Conservation (phyloP, 1,140 invertebrate species). For the Sitodiplosis mosellana region DNA sequence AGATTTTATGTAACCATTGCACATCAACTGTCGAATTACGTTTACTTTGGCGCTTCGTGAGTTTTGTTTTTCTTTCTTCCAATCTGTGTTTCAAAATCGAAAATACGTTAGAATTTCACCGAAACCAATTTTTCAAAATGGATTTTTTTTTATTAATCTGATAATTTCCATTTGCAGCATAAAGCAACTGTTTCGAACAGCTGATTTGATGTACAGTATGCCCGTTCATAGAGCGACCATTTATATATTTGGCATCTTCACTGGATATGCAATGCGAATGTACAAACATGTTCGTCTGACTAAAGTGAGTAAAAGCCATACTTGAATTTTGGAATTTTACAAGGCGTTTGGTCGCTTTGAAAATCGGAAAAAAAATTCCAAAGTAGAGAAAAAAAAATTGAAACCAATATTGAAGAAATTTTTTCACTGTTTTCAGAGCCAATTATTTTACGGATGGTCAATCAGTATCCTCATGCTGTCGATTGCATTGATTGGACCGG, state of each 20-base stretch:
- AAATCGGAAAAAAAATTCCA: background rate
- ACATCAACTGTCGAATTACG: conserved; percentile 37
- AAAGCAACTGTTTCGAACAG: conserved; percentile 45
- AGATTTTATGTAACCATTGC: conserved; percentile 38
- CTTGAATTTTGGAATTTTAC: no score
- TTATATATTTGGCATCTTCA: conserved; percentile 47
- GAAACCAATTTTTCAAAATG: no score
- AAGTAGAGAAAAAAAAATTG: no score
- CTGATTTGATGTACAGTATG: conserved; percentile 49
- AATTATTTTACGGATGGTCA: conserved; percentile 36
- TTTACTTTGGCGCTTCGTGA: conserved; percentile 48
- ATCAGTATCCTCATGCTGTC: conserved; percentile 28
- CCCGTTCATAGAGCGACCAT: conserved; percentile 48
- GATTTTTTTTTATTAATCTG: no score
- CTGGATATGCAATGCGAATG: conserved; percentile 38
- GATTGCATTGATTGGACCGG: conserved; percentile 36
- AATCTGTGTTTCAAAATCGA: conserved; percentile 1
- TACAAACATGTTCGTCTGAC: conserved; percentile 21
- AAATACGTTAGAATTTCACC: conserved; percentile 3
- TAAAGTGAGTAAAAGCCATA: conserved; percentile 16
- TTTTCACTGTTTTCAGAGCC: conserved; percentile 20
- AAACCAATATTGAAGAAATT: conserved; percentile 3
- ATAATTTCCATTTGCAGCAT: conserved; percentile 39
- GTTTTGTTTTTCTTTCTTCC: conserved; percentile 14
- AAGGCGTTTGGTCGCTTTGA: background rate